Evolutionary conservation across 2,113 vertebrate species (phyloP).

Genomic region (Apodemus sylvaticus): DNA sequence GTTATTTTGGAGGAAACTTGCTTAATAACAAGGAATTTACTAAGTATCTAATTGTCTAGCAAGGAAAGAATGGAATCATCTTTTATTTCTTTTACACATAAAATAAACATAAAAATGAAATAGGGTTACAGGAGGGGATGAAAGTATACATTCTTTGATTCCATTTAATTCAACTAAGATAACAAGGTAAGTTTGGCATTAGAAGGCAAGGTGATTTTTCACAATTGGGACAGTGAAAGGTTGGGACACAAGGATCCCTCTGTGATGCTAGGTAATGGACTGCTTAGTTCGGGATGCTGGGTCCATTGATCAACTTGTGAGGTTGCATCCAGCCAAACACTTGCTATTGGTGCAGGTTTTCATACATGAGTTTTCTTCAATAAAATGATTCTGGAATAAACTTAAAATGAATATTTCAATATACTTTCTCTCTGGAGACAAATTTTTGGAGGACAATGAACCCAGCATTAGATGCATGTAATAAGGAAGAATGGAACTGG

Average conservation of each 20-base stretch:
- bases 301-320: not conserved
- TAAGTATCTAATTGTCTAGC: not conserved
- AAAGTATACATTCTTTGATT: not conserved
- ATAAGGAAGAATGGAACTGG: not conserved
- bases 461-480: not conserved
- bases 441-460: not conserved
- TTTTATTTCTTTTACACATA: not conserved
- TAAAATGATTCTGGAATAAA: not conserved
- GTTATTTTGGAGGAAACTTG: not conserved
- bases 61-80: not conserved
- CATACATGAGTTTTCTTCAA: not conserved
- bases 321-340: not conserved
- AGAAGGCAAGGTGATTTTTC: not conserved
- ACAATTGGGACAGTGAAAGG: too few relatives aligned
- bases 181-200: not conserved
- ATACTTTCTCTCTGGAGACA: not conserved
- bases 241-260: fast-evolving
- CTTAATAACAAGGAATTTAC: not conserved
- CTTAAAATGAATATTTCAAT: not conserved
- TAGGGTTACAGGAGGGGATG: not conserved
- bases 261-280: not conserved
- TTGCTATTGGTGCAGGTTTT: not conserved
- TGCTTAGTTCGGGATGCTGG: not conserved
- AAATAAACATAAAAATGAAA: not conserved
- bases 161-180: not conserved